A percentile compares a stretch with the other conserved stretches of the same genome.
phyloP scores from a whole-genome alignment of 2,113 vertebrate species.

The Tychaedon coryphoeus region DNA sequence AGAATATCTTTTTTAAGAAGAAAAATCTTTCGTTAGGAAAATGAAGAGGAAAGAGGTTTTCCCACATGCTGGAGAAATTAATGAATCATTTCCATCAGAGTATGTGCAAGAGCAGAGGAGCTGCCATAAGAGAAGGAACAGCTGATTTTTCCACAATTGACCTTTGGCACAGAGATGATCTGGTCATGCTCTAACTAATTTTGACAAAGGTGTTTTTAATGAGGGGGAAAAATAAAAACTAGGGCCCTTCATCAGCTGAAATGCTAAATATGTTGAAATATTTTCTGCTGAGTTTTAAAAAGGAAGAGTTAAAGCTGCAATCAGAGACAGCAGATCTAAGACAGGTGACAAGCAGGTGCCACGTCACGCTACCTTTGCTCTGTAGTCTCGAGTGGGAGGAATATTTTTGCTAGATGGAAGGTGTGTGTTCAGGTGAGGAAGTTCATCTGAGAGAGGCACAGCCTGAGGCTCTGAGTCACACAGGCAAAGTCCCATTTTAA shows the following conservation, averaged over 20 bases:
- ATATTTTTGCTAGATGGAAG: background rate
- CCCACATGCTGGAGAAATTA: background rate
- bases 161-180: background rate
- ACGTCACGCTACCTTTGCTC: background rate
- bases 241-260: background rate
- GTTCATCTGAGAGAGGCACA: background rate
- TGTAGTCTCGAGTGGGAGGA: background rate
- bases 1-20: constrained; percentile 50
- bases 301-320: background rate
- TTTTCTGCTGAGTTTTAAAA: background rate
- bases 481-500: background rate
- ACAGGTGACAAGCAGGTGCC: background rate
- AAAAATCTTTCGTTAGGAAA: background rate
- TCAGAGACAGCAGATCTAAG: background rate
- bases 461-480: background rate
- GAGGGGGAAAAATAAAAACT: background rate
- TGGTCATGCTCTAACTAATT: background rate
- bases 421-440: background rate
- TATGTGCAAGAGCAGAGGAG: background rate
- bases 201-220: background rate
- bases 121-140: background rate
- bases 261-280: background rate
- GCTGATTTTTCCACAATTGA: background rate
- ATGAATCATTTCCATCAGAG: background rate
- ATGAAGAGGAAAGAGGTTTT: constrained; percentile 29